Conservation (phyloP, 2,113 vertebrate species). For the Nycticorax nycticorax region DNA sequence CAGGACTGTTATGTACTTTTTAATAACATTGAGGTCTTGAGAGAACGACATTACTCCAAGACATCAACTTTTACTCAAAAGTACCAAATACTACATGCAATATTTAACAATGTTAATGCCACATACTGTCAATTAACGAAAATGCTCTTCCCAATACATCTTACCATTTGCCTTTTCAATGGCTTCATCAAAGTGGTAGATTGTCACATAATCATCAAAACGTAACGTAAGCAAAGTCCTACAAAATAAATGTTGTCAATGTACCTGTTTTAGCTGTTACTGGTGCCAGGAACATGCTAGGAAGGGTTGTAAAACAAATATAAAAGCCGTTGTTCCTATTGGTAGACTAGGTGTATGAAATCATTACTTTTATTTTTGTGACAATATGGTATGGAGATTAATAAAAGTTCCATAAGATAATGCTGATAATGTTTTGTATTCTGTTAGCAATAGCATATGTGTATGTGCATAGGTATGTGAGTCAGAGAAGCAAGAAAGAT, state of each 20-base stretch:
- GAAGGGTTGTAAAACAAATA: not conserved
- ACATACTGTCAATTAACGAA: not conserved
- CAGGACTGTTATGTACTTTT: not conserved
- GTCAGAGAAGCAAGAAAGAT: not conserved
- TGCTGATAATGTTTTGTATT: conserved; percentile 27
- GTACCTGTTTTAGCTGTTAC: not conserved
- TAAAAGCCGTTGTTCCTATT: not conserved
- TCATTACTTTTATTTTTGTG: conserved; percentile 32
- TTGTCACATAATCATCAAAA: not conserved
- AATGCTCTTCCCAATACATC: not conserved
- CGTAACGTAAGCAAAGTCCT: not conserved
- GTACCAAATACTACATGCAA: not conserved
- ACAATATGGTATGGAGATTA: conserved; percentile 45
- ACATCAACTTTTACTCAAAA: not conserved
- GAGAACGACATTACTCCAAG: not conserved
- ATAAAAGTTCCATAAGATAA: conserved; percentile 49
- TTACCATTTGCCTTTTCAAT: not conserved
- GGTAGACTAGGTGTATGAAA: conserved; percentile 33
- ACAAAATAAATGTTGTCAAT: not conserved
- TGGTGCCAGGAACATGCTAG: not conserved
- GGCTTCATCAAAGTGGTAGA: not conserved
- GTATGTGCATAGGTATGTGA: not conserved
- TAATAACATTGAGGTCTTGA: not conserved
- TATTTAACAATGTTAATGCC: not conserved
- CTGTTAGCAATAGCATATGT: not conserved